Evolutionary conservation across 2,888 invertebrate species (phyloP), one percentile per base, ranked within the genome.

Genomic region (Electrophaes corylata): DNA sequence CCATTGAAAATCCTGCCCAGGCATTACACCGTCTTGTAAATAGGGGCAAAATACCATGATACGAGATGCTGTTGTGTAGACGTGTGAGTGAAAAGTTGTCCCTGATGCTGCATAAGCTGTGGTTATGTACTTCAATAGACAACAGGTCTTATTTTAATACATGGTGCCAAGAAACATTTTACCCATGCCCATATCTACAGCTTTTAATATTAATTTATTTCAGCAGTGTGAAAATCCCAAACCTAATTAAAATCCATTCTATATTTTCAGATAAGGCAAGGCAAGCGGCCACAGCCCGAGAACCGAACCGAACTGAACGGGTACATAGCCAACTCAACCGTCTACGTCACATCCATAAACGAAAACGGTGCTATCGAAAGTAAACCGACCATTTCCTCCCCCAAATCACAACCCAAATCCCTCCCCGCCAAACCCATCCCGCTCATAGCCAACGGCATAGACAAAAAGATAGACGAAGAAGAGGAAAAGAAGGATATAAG

Each of bases 291-390:
- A 68, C 93, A 93, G 76, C 84, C 90, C 19, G 90, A 90, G 60
- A 91, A 88, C 72, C 71, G 85, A 52, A 84, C 87, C 69, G 96
- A 96, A 72, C 90, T 96, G 66, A 96, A 96, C 93, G 96, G 96
- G 60, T 94, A 96, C 79, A 96, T 96, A 76, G 96, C 95, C 79
- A 95, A 95, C 79, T 95, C 96, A 56, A 95, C 96, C 55, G 96
- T 96, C 69, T 96, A 96, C 93, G 96, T 96, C 69, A 96, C 96
- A 64, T 96, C 96, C 67, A 94, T 95, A 48, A 89, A 88, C 83
- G 91, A 92, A 70, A 89, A 92, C 84, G 88, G 92, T 60, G 80
- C 92, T 10, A 88, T 91, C 72, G 89, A 91, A 62, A 85, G 81
- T 66, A 89, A 91, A 62, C 91, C 92, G 1, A 88, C 86, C 2